Conservation (phyloP, 2,888 invertebrate species). For the Antitype chi region DNA sequence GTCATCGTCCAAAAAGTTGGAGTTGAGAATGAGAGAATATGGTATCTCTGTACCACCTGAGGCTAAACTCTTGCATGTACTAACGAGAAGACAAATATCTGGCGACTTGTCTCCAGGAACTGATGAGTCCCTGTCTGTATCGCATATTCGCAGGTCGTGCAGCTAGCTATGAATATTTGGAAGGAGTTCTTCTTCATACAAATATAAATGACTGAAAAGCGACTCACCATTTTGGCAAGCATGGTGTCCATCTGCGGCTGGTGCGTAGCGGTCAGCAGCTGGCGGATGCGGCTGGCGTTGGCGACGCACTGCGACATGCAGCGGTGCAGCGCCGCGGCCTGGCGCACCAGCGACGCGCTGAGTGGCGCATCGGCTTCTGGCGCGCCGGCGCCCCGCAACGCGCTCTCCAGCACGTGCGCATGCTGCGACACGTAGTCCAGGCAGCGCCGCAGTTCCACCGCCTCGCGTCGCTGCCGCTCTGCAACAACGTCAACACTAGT, state of each 20-base stretch:
- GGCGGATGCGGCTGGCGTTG: slow-evolving; percentile 86
- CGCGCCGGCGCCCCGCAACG: slow-evolving; percentile 79
- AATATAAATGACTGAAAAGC: neutral
- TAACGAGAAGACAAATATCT: neutral
- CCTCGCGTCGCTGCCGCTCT: slow-evolving; percentile 87
- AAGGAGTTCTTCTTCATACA: neutral
- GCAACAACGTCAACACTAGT: slow-evolving; percentile 25
- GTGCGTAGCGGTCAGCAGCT: slow-evolving; percentile 84
- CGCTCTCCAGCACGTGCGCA: slow-evolving; percentile 86
- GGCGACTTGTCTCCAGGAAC: neutral
- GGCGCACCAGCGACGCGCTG: slow-evolving; percentile 83
- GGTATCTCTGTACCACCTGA: neutral
- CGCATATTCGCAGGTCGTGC: neutral
- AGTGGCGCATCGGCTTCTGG: slow-evolving; percentile 78
- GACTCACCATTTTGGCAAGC: slow-evolving; percentile 89
- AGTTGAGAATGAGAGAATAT: neutral
- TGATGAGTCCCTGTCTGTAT: neutral
- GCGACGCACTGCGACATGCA: slow-evolving; percentile 89
- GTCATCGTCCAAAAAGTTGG: neutral
- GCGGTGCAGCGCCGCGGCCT: slow-evolving; percentile 87
- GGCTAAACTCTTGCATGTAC: neutral
- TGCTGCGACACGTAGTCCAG: slow-evolving; percentile 88
- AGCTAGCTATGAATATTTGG: too few relatives aligned
- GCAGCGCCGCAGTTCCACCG: slow-evolving; percentile 86
- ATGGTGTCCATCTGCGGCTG: slow-evolving; percentile 88